A percentile compares a stretch with the other conserved stretches of the same genome.
phyloP scores from a whole-genome alignment of 2,797 vertebrate genomes.

The Ficedula albicollis region DNA sequence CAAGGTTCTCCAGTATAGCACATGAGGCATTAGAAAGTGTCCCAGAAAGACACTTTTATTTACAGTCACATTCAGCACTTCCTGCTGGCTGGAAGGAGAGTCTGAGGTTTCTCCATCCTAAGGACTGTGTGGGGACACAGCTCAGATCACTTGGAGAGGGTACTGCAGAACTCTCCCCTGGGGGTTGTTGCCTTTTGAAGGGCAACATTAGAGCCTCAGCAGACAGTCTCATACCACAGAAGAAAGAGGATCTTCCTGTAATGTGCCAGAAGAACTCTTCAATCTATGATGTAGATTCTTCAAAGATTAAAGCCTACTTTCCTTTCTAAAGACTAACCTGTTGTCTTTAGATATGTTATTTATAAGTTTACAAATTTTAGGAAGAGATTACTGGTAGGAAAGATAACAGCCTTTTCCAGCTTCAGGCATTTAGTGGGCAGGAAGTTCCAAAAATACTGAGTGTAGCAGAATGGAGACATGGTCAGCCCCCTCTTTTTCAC shows the following conservation, averaged over 20 bases:
- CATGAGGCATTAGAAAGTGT: too few relatives aligned
- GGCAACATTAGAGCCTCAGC: not conserved
- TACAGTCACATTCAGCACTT: not conserved
- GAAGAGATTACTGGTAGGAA: not conserved
- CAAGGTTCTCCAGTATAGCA: not conserved
- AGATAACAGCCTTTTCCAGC: not conserved
- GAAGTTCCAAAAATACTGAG: not conserved
- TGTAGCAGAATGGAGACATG: not conserved
- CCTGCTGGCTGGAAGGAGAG: not conserved
- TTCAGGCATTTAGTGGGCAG: not conserved
- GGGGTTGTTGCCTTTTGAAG: not conserved
- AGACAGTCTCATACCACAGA: not conserved
- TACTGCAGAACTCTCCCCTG: not conserved
- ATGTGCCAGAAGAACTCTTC: not conserved
- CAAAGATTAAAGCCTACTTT: not conserved
- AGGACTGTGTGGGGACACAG: not conserved
- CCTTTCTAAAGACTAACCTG: not conserved
- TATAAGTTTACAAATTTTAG: not conserved
- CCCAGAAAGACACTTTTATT: not conserved
- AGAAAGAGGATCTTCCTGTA: not conserved
- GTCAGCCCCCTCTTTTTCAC: not conserved
- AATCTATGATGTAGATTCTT: not conserved
- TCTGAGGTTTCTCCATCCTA: not conserved
- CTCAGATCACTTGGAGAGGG: not conserved
- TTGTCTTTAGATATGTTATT: not conserved